Conservation (phyloP, 64 coral and sea anemone genomes). For the Cladopsammia gracilis region DNA sequence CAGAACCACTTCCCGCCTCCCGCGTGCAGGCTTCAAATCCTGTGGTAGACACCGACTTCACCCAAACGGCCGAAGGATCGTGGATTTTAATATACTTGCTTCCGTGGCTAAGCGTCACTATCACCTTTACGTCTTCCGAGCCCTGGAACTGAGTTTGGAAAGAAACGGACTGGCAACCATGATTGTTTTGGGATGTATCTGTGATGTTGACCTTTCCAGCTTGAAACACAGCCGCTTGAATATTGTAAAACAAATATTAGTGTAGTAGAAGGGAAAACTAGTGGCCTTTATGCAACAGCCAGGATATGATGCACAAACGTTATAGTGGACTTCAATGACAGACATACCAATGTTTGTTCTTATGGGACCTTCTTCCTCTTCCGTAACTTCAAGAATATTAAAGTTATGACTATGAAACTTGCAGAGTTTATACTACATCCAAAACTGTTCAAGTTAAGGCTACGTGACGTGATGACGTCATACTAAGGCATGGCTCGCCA, state of each 20-base stretch:
- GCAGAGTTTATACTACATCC: too few relatives aligned
- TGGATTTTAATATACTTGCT: conserved; percentile 37
- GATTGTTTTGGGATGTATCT: not conserved
- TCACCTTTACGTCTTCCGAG: not conserved
- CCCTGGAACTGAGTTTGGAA: conserved; percentile 17
- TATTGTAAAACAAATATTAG: not conserved
- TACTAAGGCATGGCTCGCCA: too few relatives aligned
- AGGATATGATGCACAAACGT: too few relatives aligned
- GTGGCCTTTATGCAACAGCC: too few relatives aligned
- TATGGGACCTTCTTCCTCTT: too few relatives aligned
- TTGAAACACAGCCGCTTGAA: conserved; percentile 22
- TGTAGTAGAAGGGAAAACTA: too few relatives aligned
- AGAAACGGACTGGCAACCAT: conserved; percentile 45
- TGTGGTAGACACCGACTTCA: conserved; percentile 35
- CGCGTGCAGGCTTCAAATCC: conserved; percentile 58
- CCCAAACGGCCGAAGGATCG: conserved; percentile 52
- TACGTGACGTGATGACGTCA: too few relatives aligned
- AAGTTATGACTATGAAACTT: too few relatives aligned
- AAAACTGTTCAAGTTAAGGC: too few relatives aligned
- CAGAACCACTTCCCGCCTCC: conserved; percentile 63
- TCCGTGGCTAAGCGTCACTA: conserved; percentile 45
- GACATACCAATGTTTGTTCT: too few relatives aligned
- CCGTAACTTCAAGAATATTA: too few relatives aligned
- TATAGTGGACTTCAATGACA: too few relatives aligned
- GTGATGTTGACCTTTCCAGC: conserved; percentile 34